A percentile compares a stretch with the other conserved stretches of the same genome.
Conservation (phyloP, 2,797 vertebrate species). For the Spinus pinus region DNA sequence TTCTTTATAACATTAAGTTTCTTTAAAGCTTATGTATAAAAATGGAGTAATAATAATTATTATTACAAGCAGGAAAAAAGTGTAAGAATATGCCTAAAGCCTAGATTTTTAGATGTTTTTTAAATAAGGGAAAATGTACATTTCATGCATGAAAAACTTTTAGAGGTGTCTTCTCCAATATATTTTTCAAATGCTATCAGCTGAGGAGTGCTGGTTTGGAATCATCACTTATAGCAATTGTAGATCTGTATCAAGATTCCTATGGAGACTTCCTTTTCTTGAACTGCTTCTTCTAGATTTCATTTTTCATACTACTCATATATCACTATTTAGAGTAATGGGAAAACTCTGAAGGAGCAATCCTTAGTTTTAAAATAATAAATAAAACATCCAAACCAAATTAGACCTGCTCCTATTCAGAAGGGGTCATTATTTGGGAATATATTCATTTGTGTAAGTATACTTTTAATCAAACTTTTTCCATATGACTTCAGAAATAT, state of each 20-base stretch:
- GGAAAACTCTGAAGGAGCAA: conserved; percentile 28
- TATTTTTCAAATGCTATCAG: conserved; percentile 48
- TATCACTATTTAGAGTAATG: conserved; percentile 41
- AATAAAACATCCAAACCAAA: neutral
- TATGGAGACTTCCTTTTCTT: conserved; percentile 53
- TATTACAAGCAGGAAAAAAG: neutral
- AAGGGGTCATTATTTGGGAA: neutral
- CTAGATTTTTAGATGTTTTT: conserved; percentile 16
- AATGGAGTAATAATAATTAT: neutral
- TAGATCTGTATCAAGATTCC: conserved; percentile 54
- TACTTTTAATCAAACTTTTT: conserved; percentile 2
- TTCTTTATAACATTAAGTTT: neutral
- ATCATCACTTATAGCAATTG: conserved; percentile 62
- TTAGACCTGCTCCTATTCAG: neutral
- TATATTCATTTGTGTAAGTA: neutral
- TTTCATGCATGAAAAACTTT: conserved; percentile 63
- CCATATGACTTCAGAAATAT: neutral
- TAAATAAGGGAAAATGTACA: conserved; percentile 50
- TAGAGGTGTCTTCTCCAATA: neutral
- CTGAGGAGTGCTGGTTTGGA: conserved; percentile 50
- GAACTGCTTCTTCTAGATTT: conserved; percentile 44
- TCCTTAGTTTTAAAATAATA: neutral
- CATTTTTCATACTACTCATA: conserved; percentile 45
- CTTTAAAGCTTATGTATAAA: neutral
- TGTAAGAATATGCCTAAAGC: conserved; percentile 31